A percentile compares a stretch with the other conserved stretches of the same genome.
These are phyloP conservation scores for Crocidura indochinensis DNA, from an alignment of 2,797 vertebrate species.

Conservation along the genomic window DNA sequence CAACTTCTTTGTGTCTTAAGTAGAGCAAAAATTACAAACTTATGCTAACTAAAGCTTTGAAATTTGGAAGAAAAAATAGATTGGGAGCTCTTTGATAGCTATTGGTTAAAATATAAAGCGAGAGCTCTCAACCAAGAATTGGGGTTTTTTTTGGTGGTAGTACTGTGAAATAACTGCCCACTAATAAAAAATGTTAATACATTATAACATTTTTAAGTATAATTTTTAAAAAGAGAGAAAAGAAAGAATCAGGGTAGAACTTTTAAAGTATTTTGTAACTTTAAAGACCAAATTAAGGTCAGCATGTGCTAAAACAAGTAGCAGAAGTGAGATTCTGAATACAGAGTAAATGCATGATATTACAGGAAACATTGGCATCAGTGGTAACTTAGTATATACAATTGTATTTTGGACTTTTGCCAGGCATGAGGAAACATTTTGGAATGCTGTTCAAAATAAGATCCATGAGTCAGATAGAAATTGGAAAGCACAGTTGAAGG, in stretches of 20 bases:
- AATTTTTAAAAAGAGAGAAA: background rate
- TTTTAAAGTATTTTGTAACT: slow-evolving; percentile 3
- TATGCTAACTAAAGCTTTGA: slow-evolving; percentile 35
- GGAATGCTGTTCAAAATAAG: slow-evolving; percentile 49
- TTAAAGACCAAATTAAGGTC: background rate
- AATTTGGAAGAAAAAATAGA: background rate
- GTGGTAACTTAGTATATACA: background rate
- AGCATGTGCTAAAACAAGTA: slow-evolving; percentile 30
- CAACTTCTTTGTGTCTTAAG: slow-evolving; percentile 11
- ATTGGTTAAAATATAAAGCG: background rate
- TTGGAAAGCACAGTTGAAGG: background rate
- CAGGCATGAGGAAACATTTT: slow-evolving; percentile 32
- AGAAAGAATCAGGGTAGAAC: background rate
- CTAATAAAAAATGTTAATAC: background rate
- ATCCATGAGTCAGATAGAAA: background rate
- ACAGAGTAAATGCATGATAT: background rate
- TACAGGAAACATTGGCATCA: slow-evolving; percentile 15
- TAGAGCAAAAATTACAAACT: slow-evolving; percentile 52
- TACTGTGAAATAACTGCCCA: background rate
- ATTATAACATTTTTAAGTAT: background rate
- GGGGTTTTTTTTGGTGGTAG: background rate
- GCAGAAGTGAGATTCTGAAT: background rate
- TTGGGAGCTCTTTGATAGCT: slow-evolving; percentile 56
- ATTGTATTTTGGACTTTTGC: background rate
- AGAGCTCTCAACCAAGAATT: background rate